Base-by-base conservation (phyloP, 2,888 invertebrate genomes). In the Branchellion lobata region DNA sequence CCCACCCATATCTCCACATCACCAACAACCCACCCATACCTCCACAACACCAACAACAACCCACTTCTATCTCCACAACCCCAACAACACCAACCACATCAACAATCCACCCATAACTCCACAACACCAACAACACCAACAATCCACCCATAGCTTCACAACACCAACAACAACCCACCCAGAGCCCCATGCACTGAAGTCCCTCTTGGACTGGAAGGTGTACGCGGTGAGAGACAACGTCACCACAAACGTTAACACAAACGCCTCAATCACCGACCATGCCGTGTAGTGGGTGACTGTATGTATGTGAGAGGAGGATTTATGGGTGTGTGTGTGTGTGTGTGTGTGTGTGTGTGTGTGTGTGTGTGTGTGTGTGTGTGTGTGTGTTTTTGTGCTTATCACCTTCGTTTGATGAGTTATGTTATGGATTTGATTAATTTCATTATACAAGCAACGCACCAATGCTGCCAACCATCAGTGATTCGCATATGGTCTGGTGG, bases 141-240 rank as follows among this genome's bases (percentile, higher is more conserved):
- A 40, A 74, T 29, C 18, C 11, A 47, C 47, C 18, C 47, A 47
- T 14, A 47, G 18, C 47, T n/a, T n/a, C n/a, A n/a, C 47, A 47
- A 47, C 47, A 47, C 18, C 11, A 47, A 47, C 18, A 47, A n/a
- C n/a, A n/a, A 33, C 91, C 90, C 87, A 93, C 93, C 91, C 92
- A 86, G 92, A 92, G 85, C 92, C 92, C 86, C 92, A 88, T 80
- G 92, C 91, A 18, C 93, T 92, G 88, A 94, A 94, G 88, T 95
- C 94, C 76, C 91, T 90, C 86, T 93, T 94, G 21, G 92, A 92
- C 89, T 94, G 94, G 83, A 94, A 91, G 0, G 94, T 94, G 88
- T 91, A 94, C n/a, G 91, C 86, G 0, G 94, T 94, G 79, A 95
- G 90, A 0, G 92, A 91, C 82, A 90, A 89, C 24, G 93, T 91